Base-by-base conservation (phyloP, 2,113 vertebrate species). In the Microtus oregoni region DNA sequence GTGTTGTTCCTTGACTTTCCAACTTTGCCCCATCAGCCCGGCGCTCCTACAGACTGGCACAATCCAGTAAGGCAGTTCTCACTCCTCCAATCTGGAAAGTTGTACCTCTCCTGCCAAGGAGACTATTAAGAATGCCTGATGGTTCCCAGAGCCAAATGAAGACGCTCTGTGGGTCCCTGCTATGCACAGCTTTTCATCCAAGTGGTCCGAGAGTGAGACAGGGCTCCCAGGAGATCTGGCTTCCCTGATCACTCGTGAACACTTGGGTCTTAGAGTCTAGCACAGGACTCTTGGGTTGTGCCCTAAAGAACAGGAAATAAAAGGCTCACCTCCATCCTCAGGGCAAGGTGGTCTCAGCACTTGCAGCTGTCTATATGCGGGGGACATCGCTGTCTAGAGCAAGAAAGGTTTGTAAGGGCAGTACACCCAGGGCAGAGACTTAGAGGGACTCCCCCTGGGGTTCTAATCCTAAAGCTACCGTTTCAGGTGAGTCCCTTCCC, bases 1-100 rank as follows among this genome's bases (percentile, higher is more conserved):
- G 24, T 10, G 6, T 32, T 0, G 52, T 73, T 78, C 26, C 38
- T 10, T 28, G 22, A 78, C 72, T 85, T 90, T 35, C 90, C 90
- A 97, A 98, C 97, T 98, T 98, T 95, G 86, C 30, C 10, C 13
- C n/a, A 76, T 17, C 77, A 78, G 67, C 63, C 12, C 0, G 15
- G 91, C 75, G 30, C 90, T 52, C 91, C 76, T 4, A 38, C 24
- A 7, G 83, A 44, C 24, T 52, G 52, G 32, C 38, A 47, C 63
- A 73, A 67, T 7, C 6, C 50, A 61, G 77, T 32, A 63, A 26
- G 10, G 15, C 72, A 78, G 88, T 19, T 13, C 85, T 1, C 55
- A 52, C 52, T 73, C 52, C 44, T 65, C 22, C 44, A 78, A 78
- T 73, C 85, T 5, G 1, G 81, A 97, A 98, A 97, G 96, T 97